Evolutionary conservation across 1,140 invertebrate species (phyloP).

Genomic region (Drosophila kanapiae): DNA sequence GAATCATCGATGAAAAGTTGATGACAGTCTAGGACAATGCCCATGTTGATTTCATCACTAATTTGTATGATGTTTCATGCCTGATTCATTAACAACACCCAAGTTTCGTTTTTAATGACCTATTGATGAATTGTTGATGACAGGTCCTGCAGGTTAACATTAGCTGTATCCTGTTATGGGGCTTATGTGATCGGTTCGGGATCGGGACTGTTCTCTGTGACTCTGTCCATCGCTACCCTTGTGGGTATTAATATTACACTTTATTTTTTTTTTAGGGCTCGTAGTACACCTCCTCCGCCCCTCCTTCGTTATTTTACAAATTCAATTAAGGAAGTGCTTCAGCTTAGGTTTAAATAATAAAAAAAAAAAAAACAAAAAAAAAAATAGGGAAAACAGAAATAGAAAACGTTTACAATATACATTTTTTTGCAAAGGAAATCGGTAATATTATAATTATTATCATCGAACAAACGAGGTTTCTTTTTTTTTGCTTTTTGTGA

Average conservation of each 20-base stretch:
- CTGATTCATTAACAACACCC: too few species aligned
- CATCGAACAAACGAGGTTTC: slow-evolving; percentile 15
- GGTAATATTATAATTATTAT: background rate
- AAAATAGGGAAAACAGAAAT: slow-evolving; percentile 9
- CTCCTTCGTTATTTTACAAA: slow-evolving; percentile 51
- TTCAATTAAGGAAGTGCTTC: slow-evolving; percentile 64
- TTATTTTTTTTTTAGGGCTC: slow-evolving; percentile 5
- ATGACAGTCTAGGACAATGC: too few species aligned
- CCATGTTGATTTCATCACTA: too few species aligned
- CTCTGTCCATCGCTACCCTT: too few species aligned
- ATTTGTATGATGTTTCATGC: too few species aligned
- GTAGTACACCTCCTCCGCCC: background rate
- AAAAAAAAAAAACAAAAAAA: slow-evolving; percentile 8
- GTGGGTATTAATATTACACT: slow-evolving; percentile 36
- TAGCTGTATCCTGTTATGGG: too few species aligned
- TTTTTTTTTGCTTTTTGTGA: slow-evolving; percentile 48
- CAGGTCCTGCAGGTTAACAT: too few species aligned
- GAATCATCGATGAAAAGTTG: too few species aligned
- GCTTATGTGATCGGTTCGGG: too few species aligned
- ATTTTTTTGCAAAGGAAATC: background rate
- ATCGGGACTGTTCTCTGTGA: background rate
- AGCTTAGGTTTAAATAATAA: slow-evolving; percentile 27
- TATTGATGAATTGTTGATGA: too few species aligned
- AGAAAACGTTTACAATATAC: slow-evolving; percentile 34
- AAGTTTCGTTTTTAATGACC: too few species aligned